Conservation (phyloP, 2,797 vertebrate genomes). For the Sebastes ruberrimus region DNA sequence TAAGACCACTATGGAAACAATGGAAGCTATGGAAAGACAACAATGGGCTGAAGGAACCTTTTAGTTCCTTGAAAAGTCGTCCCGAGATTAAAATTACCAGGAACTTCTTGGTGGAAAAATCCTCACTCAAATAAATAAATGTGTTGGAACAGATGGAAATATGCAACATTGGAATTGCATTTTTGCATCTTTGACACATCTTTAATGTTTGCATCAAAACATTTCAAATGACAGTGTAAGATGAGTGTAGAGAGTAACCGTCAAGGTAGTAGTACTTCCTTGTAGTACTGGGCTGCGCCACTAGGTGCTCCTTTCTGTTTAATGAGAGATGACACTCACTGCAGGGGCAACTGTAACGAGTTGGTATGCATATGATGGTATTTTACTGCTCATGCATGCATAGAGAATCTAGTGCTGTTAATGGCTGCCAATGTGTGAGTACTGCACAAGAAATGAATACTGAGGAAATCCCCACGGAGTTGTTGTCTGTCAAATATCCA, state of each 20-base stretch:
- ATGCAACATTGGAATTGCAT: no score
- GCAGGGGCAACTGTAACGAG: not conserved
- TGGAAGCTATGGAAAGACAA: no score
- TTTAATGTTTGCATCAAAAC: not conserved
- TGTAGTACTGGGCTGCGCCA: not conserved
- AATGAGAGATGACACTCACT: not conserved
- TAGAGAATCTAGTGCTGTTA: not conserved
- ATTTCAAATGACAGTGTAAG: not conserved
- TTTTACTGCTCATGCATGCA: not conserved
- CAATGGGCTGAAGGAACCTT: no score
- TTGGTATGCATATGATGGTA: not conserved
- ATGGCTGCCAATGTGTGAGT: not conserved
- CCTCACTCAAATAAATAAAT: no score
- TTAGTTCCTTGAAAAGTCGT: no score
- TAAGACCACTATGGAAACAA: no score
- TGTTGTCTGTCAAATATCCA: not conserved
- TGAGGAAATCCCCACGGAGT: not conserved
- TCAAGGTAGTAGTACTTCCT: not conserved
- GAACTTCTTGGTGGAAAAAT: no score
- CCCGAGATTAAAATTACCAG: no score
- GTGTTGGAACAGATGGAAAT: no score
- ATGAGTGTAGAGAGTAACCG: no score
- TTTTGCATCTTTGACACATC: not conserved
- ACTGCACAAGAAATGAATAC: not conserved
- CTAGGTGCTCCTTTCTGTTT: not conserved